Evolutionary conservation across 1,140 invertebrate genomes (phyloP), one percentile per base, ranked within the genome.

Genomic region (Neotoxoptera formosana): DNA sequence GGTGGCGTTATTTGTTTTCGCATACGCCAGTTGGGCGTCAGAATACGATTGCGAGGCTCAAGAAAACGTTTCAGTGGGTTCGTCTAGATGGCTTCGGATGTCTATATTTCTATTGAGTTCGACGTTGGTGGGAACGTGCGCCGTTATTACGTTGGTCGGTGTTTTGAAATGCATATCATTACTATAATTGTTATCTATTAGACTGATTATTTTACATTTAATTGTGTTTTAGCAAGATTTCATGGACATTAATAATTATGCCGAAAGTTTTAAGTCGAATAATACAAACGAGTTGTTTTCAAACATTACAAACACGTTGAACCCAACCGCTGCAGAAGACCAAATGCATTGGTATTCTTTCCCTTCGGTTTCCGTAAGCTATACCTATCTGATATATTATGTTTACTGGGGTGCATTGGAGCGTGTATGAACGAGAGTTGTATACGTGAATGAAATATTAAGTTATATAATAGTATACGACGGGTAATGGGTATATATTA

Each of bases 131-230:
- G 96, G 96, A 23, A 95, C 96, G 0, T 97, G 97, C 94, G 96
- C 97, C 48, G 96, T 97, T 51, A 96, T 97, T 56, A 97, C 97
- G 94, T 95, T 97, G 95, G 97, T 97, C 95, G 96, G 96, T 95
- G 93, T 81, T 34, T 23, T 53, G 25, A 34, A 56, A 88, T 87
- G 17, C 48, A n/a, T n/a, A n/a, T 48, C 48, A 84, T 47, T 25
- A 53, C 36, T 60, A 30, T n/a, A n/a, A n/a, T n/a, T n/a, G n/a
- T 25, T 60, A 11, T 90, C 14, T 60, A n/a, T n/a, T 67, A n/a
- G n/a, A 17, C 60, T n/a, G 30, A 41, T 36, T 45, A 30, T 56
- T 34, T 21, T 53, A 34, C n/a, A n/a, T 45, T 41, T 8, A 17
- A 45, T 67, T 45, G 9, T 90, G 30, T 90, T 90, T 47, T 67